Conservation (phyloP, 2,888 invertebrate species). For the Ennomos quercinarius region DNA sequence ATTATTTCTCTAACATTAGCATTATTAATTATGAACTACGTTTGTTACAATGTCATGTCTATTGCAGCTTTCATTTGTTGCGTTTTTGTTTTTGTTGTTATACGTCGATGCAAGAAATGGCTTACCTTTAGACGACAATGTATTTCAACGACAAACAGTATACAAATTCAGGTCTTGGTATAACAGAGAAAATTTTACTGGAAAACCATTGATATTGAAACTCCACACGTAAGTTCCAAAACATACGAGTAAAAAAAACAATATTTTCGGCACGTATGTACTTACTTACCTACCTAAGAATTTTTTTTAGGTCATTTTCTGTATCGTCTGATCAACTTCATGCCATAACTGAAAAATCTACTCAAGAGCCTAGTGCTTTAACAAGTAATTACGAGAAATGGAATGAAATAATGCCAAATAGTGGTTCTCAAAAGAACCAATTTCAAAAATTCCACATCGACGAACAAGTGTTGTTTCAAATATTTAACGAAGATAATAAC, state of each 20-base stretch:
- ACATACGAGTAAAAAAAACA: not conserved
- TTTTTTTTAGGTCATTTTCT: not conserved
- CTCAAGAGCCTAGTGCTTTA: not conserved
- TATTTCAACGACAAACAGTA: not conserved
- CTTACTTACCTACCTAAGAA: not conserved
- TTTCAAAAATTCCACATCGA: conserved; percentile 1
- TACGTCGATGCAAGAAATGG: not conserved
- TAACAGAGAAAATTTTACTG: not conserved
- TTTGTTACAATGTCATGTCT: not conserved
- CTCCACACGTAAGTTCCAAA: conserved; percentile 2
- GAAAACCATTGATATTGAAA: not conserved
- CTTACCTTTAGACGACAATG: not conserved
- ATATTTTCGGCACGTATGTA: not conserved
- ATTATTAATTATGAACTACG: no score
- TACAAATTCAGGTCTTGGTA: no score
- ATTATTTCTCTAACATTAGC: no score
- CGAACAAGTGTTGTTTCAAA: conserved; percentile 7
- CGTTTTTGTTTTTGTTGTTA: not conserved
- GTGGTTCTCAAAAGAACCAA: not conserved
- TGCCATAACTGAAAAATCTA: not conserved
- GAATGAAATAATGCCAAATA: not conserved
- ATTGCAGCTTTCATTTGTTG: not conserved
- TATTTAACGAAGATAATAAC: conserved; percentile 2
- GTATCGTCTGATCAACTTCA: not conserved
- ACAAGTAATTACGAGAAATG: not conserved